Evolutionary conservation across 2,113 vertebrate species (phyloP).

Genomic region (Silurus asotus): DNA sequence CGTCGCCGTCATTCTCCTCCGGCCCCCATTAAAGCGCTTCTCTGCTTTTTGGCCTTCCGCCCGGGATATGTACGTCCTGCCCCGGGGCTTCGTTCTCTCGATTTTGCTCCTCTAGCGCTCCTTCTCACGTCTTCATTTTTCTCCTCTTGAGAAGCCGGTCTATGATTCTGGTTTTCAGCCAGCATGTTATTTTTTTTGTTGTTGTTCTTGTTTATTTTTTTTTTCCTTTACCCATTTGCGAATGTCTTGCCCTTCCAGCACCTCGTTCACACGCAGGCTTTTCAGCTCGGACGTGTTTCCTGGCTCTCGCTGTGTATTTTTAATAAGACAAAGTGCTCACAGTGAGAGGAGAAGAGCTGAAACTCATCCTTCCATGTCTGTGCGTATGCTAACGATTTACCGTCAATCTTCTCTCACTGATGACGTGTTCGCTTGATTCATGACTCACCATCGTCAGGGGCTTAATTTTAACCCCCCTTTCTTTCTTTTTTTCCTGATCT

Average conservation of each 20-base stretch:
- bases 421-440: slow-evolving; percentile 1
- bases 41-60: slow-evolving; percentile 45
- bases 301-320: neutral
- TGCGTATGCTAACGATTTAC: neutral
- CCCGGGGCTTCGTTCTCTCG: slow-evolving; percentile 31
- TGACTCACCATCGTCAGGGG: neutral
- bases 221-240: neutral
- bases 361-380: neutral
- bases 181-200: neutral
- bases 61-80: slow-evolving; percentile 43
- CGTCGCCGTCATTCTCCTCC: neutral
- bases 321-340: neutral
- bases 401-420: neutral
- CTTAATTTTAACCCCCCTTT: slow-evolving; percentile 18
- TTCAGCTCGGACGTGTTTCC: neutral
- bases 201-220: neutral
- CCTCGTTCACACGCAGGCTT: neutral
- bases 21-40: slow-evolving; percentile 33
- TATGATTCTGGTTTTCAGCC: neutral
- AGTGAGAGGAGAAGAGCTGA: neutral
- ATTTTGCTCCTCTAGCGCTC: slow-evolving; percentile 3
- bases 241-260: slow-evolving; percentile 11
- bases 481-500: neutral
- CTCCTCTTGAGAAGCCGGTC: neutral
- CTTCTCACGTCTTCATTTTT: slow-evolving; percentile 25